Evolutionary conservation across 2,888 invertebrate genomes (phyloP), one percentile per base, ranked within the genome.

Genomic region (Polymixis flavicincta): DNA sequence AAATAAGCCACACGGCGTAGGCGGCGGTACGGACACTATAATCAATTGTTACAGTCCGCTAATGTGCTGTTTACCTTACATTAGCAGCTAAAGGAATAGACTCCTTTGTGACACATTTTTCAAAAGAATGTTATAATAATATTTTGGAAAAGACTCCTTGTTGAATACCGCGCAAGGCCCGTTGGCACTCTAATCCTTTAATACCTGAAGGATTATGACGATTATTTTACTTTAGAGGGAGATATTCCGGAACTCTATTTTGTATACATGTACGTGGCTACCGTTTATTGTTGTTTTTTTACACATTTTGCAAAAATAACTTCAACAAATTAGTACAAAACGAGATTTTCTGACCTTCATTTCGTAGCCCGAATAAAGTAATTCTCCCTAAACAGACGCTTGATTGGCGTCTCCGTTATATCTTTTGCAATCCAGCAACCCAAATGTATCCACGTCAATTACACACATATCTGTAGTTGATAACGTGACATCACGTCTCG

Each of bases 31-130:
- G 92, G 92, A 91, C 92, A 92, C 90, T 89, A 87, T 89, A 88
- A 89, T 89, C 93, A 92, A 94, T 94, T 94, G 95, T 95, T 91
- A 90, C 90, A 89, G 89, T 82, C 91, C 87, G 86, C 92, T 93
- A 94, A 94, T 93, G 94, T 92, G 90, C 90, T 95, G 95, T 95
- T 95, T 95, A 94, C 93, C 89, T 92, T 92, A 92, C 91, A 94
- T 95, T 94, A 94, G 91, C 87, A 77, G 76, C 76, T 85, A 90
- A 92, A 92, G 92, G 93, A 93, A 93, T 92, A 92, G 88, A 87
- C 78, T 88, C 88, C 89, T 93, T 94, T 94, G 93, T 93, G 88
- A 90, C 89, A 85, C 80, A 85, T 88, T 90, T 87, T 89, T 89
- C 32, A 86, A 89, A 89, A 86, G 89, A 65, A 79, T 65, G 81